Base-by-base conservation (phyloP, 30 jellyfish, hydroid and myxozoan genomes). In the Hydractinia symbiolongicarpus region DNA sequence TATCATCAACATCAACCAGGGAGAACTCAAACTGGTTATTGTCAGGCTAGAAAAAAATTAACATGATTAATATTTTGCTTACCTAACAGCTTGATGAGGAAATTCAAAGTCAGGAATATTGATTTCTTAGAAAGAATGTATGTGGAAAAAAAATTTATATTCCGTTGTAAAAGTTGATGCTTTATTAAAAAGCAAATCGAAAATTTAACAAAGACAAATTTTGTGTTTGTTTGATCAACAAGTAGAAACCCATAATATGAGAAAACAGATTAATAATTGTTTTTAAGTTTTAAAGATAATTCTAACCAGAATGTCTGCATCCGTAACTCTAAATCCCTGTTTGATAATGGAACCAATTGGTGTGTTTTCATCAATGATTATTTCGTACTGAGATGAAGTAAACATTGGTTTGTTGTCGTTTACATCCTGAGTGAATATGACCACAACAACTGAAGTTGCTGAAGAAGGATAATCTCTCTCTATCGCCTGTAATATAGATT, bases 241-340 rank as follows among this genome's bases (percentile, higher is more conserved):
- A 30, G 44, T 30, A 30, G 44, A 30, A 30, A 30, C 44, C 44
- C 44, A 30, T 30, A 30, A 30, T 30, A 30, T 2, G 2, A 2
- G 44, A 30, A 2, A 30, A 30, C 44, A 30, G 44, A n/a, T n/a
- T n/a, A n/a, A n/a, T n/a, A n/a, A n/a, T n/a, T n/a, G n/a, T n/a
- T n/a, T n/a, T n/a, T 30, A 30, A 30, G 44, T 30, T 30, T 30
- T 30, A 58, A 58, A 16, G 10, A 58, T 16, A 11, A 0, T 13
- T 58, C 69, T 58, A n/a, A 64, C 74, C 16, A 64, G 40, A 6
- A 64, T 13, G 40, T 64, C 74, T n/a, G 74, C 74, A 64, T 64
- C 74, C 17, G 40, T 13, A 9, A 64, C 74, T 7, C 52, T 44
- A 64, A 64, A 64, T 6, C 74, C 74, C 40, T 64, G 74, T 51